phyloP scores from a whole-genome alignment of 2,113 vertebrate genomes.

The Synchiropus splendidus region DNA sequence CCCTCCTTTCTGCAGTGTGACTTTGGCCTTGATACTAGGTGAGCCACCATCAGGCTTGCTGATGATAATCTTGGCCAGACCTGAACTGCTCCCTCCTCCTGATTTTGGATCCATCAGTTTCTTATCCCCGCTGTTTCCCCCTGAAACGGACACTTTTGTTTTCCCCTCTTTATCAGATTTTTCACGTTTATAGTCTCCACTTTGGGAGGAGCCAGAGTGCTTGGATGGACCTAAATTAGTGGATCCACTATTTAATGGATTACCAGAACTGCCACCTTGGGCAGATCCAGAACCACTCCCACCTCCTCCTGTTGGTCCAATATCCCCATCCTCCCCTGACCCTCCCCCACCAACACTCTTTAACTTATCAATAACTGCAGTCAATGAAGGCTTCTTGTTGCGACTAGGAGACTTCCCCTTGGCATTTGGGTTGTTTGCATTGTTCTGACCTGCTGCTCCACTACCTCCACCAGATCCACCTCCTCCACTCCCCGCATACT shows the following conservation, averaged over 20 bases:
- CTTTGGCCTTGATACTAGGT: conserved; percentile 96
- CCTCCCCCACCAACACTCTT: conserved; percentile 93
- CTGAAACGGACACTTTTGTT: conserved; percentile 81
- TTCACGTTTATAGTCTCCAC: conserved; percentile 87
- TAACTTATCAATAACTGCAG: conserved; percentile 95
- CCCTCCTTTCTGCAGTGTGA: conserved; percentile 87
- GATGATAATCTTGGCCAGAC: conserved; percentile 96
- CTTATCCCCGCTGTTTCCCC: conserved; percentile 77
- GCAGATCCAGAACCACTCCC: conserved; percentile 71
- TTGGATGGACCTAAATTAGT: conserved; percentile 77
- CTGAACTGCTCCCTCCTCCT: conserved; percentile 70
- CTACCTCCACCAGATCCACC: conserved; percentile 69
- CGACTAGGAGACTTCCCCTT: conserved; percentile 96
- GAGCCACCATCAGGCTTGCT: conserved; percentile 96
- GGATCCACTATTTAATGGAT: conserved; percentile 51
- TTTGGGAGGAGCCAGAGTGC: conserved; percentile 74
- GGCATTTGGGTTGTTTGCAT: conserved; percentile 76
- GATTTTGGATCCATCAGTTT: conserved; percentile 83
- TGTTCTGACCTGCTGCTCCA: conserved; percentile 73
- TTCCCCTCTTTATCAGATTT: conserved; percentile 91
- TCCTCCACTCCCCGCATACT: conserved; percentile 79
- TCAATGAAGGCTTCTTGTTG: conserved; percentile 97
- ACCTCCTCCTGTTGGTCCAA: conserved; percentile 56
- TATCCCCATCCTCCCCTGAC: conserved; percentile 81
- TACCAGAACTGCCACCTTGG: conserved; percentile 65